Conservation (phyloP, 2,113 vertebrate species). For the Loxodonta africana region DNA sequence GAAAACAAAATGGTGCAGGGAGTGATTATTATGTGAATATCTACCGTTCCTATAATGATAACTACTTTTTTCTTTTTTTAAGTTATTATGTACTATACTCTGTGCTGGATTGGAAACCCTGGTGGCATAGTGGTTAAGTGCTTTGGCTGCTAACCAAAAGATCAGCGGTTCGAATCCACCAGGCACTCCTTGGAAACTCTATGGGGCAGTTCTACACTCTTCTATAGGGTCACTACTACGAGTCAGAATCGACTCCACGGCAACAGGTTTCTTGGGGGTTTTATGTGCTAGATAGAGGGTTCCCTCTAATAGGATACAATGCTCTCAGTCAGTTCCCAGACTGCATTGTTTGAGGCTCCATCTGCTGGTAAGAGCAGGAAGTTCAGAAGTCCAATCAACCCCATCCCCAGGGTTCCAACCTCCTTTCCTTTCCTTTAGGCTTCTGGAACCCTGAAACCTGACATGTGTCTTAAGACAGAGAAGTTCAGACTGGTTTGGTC, state of each 20-base stretch:
- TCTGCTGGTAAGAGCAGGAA: constrained; percentile 57
- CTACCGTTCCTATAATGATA: neutral
- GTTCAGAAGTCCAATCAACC: neutral
- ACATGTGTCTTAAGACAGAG: neutral
- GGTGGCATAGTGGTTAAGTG: too few species aligned
- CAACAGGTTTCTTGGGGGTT: too few species aligned
- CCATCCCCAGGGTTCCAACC: neutral
- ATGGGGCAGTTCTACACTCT: too few species aligned
- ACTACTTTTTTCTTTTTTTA: neutral
- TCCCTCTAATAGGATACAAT: neutral
- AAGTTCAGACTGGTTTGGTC: neutral
- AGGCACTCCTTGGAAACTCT: too few species aligned
- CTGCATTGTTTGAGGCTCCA: neutral
- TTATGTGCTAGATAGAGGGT: neutral
- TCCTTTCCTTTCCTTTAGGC: neutral
- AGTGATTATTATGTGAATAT: neutral
- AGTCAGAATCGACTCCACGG: too few species aligned
- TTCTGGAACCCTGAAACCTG: neutral
- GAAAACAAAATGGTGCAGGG: neutral
- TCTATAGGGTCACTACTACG: too few species aligned
- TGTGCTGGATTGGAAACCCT: too few species aligned
- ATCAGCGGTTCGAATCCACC: too few species aligned
- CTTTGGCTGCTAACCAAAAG: too few species aligned
- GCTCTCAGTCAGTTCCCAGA: neutral
- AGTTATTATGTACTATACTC: neutral